Conservation (phyloP, 2,888 invertebrate genomes). For the Pachydiplax longipennis region DNA sequence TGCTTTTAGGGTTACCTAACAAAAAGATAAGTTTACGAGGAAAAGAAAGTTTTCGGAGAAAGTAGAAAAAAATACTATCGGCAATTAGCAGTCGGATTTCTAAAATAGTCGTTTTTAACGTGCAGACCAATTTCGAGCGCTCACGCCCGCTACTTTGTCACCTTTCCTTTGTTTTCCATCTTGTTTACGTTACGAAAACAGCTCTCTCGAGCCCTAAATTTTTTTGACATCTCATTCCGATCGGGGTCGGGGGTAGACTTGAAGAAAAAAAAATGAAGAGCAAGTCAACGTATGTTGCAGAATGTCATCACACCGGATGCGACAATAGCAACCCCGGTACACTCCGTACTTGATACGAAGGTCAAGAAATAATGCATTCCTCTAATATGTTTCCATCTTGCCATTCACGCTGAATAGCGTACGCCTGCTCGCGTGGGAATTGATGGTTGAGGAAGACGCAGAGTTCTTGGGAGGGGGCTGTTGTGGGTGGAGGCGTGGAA, state of each 20-base stretch:
- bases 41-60: not conserved
- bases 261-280: not conserved
- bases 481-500: not conserved
- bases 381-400: not conserved
- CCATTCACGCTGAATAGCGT: not conserved
- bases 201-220: not conserved
- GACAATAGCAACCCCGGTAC: not conserved
- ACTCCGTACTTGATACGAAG: constrained; percentile 39
- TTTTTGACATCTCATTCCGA: not conserved
- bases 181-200: not conserved
- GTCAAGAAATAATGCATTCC: constrained; percentile 15
- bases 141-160: not conserved
- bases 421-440: constrained; percentile 21
- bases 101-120: not conserved
- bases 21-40: not conserved
- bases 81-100: not conserved
- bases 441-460: not conserved
- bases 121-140: not conserved
- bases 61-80: not conserved
- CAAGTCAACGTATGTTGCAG: not conserved
- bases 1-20: not conserved
- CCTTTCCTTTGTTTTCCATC: not conserved
- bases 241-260: not conserved
- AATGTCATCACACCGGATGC: constrained; percentile 43
- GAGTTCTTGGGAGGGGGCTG: not conserved